Conservation (phyloP, 2,797 vertebrate species). For the Clarias laeviceps region DNA sequence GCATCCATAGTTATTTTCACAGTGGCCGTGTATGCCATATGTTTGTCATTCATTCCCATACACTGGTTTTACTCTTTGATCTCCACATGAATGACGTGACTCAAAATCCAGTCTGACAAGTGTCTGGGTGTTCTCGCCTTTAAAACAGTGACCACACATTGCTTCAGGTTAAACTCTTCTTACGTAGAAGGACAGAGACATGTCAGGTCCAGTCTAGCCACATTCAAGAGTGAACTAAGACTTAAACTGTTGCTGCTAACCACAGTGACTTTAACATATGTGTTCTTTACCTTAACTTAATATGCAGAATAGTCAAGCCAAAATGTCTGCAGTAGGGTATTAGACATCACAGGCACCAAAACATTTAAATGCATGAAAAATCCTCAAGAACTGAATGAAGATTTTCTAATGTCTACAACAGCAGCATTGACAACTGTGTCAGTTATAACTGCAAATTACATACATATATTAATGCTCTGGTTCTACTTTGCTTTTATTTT, state of each 20-base stretch:
- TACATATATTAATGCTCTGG: background rate
- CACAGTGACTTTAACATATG: background rate
- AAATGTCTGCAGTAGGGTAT: background rate
- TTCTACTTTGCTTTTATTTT: background rate
- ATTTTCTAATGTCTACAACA: background rate
- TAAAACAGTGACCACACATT: slow-evolving; percentile 50
- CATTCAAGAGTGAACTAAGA: background rate
- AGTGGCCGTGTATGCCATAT: slow-evolving; percentile 9
- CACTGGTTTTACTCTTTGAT: slow-evolving; percentile 40
- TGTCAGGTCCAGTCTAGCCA: slow-evolving; percentile 29
- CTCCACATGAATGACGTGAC: slow-evolving; percentile 42
- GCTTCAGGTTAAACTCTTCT: slow-evolving; percentile 24
- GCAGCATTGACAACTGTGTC: background rate
- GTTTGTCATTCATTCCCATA: slow-evolving; percentile 40
- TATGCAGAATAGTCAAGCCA: background rate
- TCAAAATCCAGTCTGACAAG: slow-evolving; percentile 54
- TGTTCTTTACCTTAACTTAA: background rate
- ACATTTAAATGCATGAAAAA: background rate
- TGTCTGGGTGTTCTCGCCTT: slow-evolving; percentile 49
- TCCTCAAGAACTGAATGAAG: background rate
- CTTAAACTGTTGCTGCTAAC: slow-evolving; percentile 14
- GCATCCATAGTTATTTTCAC: slow-evolving; percentile 30
- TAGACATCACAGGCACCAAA: background rate
- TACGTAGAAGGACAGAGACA: slow-evolving; percentile 22
- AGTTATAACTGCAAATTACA: slow-evolving; percentile 8